Conservation (phyloP, 30 jellyfish, hydroid and myxozoan genomes). For the Sanderia malayensis region DNA sequence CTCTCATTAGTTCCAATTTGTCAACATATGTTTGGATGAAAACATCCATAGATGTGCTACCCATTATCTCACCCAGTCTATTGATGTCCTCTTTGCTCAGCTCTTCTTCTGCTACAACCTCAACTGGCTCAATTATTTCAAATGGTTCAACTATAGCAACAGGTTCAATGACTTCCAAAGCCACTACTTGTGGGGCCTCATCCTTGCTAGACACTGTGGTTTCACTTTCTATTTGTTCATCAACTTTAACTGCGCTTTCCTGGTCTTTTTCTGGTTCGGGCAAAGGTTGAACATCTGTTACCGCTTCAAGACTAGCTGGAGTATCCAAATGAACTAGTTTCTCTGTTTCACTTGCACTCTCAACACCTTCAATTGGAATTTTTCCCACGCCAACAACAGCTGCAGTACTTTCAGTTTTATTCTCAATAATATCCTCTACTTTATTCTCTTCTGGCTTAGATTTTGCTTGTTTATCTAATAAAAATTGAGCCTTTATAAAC, state of each 20-base stretch:
- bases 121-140: neutral
- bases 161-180: neutral
- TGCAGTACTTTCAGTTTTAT: neutral
- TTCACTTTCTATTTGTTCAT: neutral
- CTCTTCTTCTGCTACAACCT: constrained; percentile 6
- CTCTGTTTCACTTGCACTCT: no score
- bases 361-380: no score
- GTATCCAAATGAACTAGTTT: neutral
- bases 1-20: constrained; percentile 19
- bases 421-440: constrained; percentile 8
- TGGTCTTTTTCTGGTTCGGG: neutral
- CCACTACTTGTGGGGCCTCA: no score
- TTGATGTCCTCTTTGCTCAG: constrained; percentile 3
- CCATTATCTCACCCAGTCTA: constrained; percentile 19
- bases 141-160: neutral
- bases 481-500: no score
- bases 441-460: neutral
- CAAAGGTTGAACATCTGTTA: neutral
- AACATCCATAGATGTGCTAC: constrained; percentile 57
- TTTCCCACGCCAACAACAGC: constrained; percentile 17
- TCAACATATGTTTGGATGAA: constrained; percentile 46
- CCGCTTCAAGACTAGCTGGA: constrained; percentile 1
- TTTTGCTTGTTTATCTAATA: no score
- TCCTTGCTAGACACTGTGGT: no score
- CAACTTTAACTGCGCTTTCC: neutral